A percentile compares a stretch with the other conserved stretches of the same genome.
These are phyloP conservation scores for Cataglyphis livida DNA, from an alignment of 2,888 invertebrate species.

Conservation along the genomic window DNA sequence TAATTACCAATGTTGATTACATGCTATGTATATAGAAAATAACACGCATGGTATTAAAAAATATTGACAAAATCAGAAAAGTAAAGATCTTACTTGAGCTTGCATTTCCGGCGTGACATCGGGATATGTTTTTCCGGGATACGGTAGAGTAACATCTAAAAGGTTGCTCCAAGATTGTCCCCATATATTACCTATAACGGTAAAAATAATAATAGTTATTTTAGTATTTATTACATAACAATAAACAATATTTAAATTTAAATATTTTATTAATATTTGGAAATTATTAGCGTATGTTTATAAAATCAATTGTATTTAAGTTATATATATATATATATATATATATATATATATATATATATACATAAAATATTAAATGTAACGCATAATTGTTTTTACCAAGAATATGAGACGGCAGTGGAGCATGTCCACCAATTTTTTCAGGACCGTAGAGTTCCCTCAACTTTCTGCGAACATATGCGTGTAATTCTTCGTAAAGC, in stretches of 20 bases:
- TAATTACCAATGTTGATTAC: slow-evolving; percentile 15
- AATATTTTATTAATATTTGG: neutral
- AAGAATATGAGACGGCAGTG: slow-evolving; percentile 93
- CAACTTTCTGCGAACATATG: slow-evolving; percentile 94
- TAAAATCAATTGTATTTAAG: neutral
- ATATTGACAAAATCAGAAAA: neutral
- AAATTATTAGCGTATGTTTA: neutral
- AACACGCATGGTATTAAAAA: neutral
- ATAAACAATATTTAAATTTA: neutral
- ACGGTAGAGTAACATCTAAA: slow-evolving; percentile 93
- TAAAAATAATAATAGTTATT: neutral
- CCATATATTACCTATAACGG: slow-evolving; percentile 93
- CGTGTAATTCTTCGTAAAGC: slow-evolving; percentile 94
- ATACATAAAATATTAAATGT: neutral
- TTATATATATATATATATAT: neutral
- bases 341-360: neutral
- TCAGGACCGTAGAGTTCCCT: slow-evolving; percentile 94
- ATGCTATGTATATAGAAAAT: slow-evolving; percentile 5
- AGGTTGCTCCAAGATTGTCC: slow-evolving; percentile 95
- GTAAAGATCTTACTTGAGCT: slow-evolving; percentile 87
- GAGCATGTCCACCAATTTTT: slow-evolving; percentile 92
- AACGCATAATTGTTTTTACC: slow-evolving; percentile 84
- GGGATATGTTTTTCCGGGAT: slow-evolving; percentile 93
- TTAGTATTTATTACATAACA: neutral
- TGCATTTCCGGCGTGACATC: slow-evolving; percentile 95